A percentile compares a stretch with the other conserved stretches of the same genome.
Evolutionary conservation across 1,140 invertebrate species (phyloP).

Genomic region (Ips nitidus): DNA sequence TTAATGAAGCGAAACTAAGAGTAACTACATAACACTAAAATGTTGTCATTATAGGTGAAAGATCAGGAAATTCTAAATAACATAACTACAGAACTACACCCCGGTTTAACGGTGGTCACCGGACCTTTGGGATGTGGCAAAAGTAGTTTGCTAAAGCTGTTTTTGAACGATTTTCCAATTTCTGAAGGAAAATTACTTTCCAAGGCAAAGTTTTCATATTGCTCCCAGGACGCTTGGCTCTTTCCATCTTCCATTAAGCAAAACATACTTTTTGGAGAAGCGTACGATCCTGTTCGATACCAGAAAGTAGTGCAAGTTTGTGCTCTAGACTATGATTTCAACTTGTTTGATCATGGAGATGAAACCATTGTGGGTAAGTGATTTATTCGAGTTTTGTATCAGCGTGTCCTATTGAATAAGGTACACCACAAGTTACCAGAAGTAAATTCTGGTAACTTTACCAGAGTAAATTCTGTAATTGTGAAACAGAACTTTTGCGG

Average conservation of each 20-base stretch:
- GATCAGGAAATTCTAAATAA: slow-evolving; percentile 57
- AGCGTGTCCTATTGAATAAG: not conserved
- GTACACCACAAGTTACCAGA: too few relatives aligned
- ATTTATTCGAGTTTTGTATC: not conserved
- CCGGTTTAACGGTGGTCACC: slow-evolving; percentile 69
- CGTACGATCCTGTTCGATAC: slow-evolving; percentile 54
- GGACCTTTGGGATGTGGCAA: slow-evolving; percentile 84
- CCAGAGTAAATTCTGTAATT: too few relatives aligned
- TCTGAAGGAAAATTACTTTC: slow-evolving; percentile 62
- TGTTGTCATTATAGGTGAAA: slow-evolving; percentile 17
- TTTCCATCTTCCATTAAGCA: slow-evolving; percentile 63
- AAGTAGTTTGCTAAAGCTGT: slow-evolving; percentile 69
- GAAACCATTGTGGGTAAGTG: slow-evolving; percentile 64
- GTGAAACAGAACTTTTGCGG: too few relatives aligned
- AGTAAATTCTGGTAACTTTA: not conserved
- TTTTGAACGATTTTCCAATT: slow-evolving; percentile 72
- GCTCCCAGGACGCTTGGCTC: slow-evolving; percentile 79
- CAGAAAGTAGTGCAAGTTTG: slow-evolving; percentile 48
- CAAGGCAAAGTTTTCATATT: slow-evolving; percentile 72
- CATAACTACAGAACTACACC: slow-evolving; percentile 59
- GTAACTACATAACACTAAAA: not conserved
- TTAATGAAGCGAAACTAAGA: not conserved
- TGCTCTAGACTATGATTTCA: slow-evolving; percentile 68
- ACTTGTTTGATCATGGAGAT: slow-evolving; percentile 68
- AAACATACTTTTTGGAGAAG: slow-evolving; percentile 66